Conservation (phyloP, 2,888 invertebrate genomes). For the Opisthograptis luteolata region DNA sequence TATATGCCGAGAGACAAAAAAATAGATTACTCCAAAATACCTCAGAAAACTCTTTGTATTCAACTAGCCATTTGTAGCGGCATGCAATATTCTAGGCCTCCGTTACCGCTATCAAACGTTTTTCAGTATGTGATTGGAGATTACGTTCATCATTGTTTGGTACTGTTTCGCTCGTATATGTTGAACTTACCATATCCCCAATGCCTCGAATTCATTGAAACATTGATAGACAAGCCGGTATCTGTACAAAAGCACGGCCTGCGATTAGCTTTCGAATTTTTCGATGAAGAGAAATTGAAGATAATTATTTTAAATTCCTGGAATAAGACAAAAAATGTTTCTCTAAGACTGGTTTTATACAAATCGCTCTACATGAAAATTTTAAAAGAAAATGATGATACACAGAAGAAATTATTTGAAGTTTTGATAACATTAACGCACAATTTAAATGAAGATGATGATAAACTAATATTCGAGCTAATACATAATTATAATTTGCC, state of each 20-base stretch:
- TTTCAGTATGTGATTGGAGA: constrained; percentile 50
- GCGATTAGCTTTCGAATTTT: constrained; percentile 51
- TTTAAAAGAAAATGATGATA: constrained; percentile 25
- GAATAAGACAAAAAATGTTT: constrained; percentile 52
- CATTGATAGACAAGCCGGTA: constrained; percentile 48
- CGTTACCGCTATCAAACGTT: constrained; percentile 43
- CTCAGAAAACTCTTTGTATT: constrained; percentile 33
- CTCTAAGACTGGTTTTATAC: constrained; percentile 49
- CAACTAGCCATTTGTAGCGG: constrained; percentile 53
- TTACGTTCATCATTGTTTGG: constrained; percentile 50
- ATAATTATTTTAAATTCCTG: constrained; percentile 42
- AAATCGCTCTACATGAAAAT: constrained; percentile 43
- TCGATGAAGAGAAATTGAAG: constrained; percentile 40
- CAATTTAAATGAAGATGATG: constrained; percentile 46
- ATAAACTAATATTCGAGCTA: constrained; percentile 39
- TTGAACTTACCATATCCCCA: constrained; percentile 43
- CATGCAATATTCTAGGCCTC: constrained; percentile 48
- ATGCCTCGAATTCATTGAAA: constrained; percentile 45
- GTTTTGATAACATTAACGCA: constrained; percentile 42
- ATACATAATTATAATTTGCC: not conserved
- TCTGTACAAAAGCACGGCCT: constrained; percentile 57
- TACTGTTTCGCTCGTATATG: constrained; percentile 47
- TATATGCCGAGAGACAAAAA: constrained; percentile 46
- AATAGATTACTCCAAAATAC: constrained; percentile 43
- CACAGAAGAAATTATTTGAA: constrained; percentile 41